Conservation (phyloP, 2,113 vertebrate species). For the Mirounga angustirostris region DNA sequence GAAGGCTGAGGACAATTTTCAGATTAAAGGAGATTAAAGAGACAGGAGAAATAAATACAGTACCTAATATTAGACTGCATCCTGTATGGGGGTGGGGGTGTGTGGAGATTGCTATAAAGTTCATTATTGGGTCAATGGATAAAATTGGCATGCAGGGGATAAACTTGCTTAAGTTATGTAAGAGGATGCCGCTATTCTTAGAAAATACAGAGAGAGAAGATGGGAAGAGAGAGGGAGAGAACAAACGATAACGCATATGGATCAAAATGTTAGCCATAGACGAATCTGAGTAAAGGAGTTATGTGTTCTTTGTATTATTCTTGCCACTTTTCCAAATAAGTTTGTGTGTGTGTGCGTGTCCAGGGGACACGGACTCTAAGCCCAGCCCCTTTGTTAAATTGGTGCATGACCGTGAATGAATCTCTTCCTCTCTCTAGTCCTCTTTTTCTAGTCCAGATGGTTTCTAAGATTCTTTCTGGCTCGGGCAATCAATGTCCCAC, state of each 20-base stretch:
- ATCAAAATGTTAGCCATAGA: background rate
- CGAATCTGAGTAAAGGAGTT: background rate
- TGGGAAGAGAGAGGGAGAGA: no score
- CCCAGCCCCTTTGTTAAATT: background rate
- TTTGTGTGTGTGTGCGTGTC: background rate
- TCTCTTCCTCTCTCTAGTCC: background rate
- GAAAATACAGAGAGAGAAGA: background rate
- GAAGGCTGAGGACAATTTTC: background rate
- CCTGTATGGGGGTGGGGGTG: background rate
- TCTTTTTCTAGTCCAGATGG: background rate
- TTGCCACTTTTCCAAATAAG: slow-evolving; percentile 51
- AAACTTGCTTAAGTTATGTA: background rate
- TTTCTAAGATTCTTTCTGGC: background rate
- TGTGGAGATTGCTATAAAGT: background rate
- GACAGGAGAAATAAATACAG: background rate
- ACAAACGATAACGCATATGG: slow-evolving; percentile 8
- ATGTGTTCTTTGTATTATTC: background rate
- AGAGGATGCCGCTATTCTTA: background rate
- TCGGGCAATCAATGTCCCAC: background rate
- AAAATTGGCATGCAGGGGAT: slow-evolving; percentile 4
- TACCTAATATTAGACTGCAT: slow-evolving; percentile 3
- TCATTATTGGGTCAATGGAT: background rate
- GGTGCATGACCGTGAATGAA: background rate
- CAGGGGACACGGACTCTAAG: background rate
- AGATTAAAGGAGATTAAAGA: slow-evolving; percentile 7